Evolutionary conservation across 2,113 vertebrate species (phyloP).

Genomic region (Hemicordylus capensis): DNA sequence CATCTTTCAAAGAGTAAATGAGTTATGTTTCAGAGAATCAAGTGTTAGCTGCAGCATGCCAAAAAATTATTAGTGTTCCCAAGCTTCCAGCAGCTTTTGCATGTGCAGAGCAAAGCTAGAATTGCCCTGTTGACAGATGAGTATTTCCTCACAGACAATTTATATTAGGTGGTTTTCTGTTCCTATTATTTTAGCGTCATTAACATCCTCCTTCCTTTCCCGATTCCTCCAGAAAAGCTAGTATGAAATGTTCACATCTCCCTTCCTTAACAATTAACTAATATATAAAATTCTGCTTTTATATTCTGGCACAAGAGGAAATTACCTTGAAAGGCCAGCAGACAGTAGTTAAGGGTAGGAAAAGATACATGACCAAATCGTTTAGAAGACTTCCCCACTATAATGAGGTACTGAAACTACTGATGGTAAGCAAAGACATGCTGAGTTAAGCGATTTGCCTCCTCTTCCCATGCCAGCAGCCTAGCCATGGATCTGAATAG

Average conservation of each 20-base stretch:
- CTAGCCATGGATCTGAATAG: not conserved
- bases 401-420: not conserved
- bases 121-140: constrained; percentile 71
- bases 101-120: constrained; percentile 58
- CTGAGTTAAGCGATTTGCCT: not conserved
- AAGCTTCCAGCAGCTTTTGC: constrained; percentile 66
- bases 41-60: constrained; percentile 62
- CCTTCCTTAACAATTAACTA: constrained; percentile 60
- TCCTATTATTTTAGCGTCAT: constrained; percentile 70
- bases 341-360: not conserved
- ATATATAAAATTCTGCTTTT: constrained; percentile 68
- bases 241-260: constrained; percentile 64
- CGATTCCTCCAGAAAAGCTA: constrained; percentile 68
- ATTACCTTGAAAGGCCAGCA: not conserved
- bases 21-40: constrained; percentile 67
- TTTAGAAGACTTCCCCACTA: not conserved
- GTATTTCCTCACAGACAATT: constrained; percentile 73
- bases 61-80: constrained; percentile 62
- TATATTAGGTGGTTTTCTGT: constrained; percentile 71
- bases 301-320: constrained; percentile 49
- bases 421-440: not conserved
- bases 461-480: not conserved
- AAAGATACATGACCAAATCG: not conserved
- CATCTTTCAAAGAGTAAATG: constrained; percentile 55
- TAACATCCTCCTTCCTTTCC: constrained; percentile 72